Conservation (phyloP, 2,113 vertebrate genomes). For the Poecile atricapillus region DNA sequence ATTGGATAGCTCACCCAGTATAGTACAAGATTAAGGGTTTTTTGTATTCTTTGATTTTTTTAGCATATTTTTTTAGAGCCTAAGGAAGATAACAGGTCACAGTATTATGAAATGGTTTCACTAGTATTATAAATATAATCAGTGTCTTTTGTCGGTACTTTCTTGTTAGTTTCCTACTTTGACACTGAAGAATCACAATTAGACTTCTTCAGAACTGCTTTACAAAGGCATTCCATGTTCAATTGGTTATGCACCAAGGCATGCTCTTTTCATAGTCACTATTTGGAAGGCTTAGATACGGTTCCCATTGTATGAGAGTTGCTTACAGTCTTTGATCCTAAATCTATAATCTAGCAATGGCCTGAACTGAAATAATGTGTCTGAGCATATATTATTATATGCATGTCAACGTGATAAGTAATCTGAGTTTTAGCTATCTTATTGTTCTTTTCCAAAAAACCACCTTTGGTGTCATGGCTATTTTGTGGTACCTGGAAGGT, state of each 20-base stretch:
- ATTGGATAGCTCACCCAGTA: not conserved
- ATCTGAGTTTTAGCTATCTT: not conserved
- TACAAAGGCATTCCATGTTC: conserved; percentile 23
- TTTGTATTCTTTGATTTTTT: not conserved
- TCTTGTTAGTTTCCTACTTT: not conserved
- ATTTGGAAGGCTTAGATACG: not conserved
- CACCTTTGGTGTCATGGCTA: not conserved
- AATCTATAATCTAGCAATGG: not conserved
- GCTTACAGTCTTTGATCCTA: conserved; percentile 35
- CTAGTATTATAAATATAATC: not conserved
- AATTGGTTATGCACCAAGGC: conserved; percentile 19
- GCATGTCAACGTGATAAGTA: not conserved
- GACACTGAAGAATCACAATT: not conserved
- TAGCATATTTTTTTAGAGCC: not conserved
- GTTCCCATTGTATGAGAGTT: not conserved
- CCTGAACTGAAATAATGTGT: not conserved
- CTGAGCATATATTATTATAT: not conserved
- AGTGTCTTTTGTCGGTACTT: not conserved
- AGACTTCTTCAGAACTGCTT: not conserved
- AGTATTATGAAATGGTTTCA: not conserved
- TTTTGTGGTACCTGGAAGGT: not conserved
- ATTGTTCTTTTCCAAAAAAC: not conserved
- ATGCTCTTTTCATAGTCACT: not conserved
- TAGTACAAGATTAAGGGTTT: not conserved
- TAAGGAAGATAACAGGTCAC: not conserved